These are phyloP conservation scores for Platichthys flesus DNA, from an alignment of 2,113 vertebrate species.

Conservation along the genomic window DNA sequence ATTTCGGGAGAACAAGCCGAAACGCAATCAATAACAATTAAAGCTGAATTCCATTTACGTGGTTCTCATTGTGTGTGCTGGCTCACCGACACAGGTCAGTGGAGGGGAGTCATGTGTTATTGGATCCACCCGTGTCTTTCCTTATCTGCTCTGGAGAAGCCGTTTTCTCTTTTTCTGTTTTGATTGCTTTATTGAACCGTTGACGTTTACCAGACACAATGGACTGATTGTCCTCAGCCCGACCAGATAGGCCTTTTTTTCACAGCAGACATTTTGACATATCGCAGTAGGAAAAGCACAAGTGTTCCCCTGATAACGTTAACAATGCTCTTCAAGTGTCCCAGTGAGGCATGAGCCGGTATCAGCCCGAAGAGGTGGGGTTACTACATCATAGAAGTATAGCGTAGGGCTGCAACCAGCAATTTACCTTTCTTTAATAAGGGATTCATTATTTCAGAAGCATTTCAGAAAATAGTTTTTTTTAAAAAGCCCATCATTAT, in stretches of 20 bases:
- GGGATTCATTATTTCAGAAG: no score
- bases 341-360: neutral
- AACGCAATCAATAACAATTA: slow-evolving; percentile 4
- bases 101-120: neutral
- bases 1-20: neutral
- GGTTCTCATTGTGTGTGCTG: neutral
- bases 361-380: neutral
- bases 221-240: neutral
- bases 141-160: neutral
- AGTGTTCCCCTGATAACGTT: neutral
- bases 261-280: neutral
- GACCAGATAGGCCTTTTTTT: neutral
- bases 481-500: no score
- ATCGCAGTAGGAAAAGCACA: neutral
- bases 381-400: no score
- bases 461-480: no score
- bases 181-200: slow-evolving; percentile 16
- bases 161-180: neutral
- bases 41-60: neutral
- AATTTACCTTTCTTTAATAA: no score
- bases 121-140: neutral
- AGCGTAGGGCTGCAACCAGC: no score
- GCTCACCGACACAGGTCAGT: neutral
- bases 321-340: neutral
- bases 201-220: neutral